These are phyloP conservation scores for Lepilemur septentrionalis DNA, from an alignment of 2,797 vertebrate species.

Conservation along the genomic window DNA sequence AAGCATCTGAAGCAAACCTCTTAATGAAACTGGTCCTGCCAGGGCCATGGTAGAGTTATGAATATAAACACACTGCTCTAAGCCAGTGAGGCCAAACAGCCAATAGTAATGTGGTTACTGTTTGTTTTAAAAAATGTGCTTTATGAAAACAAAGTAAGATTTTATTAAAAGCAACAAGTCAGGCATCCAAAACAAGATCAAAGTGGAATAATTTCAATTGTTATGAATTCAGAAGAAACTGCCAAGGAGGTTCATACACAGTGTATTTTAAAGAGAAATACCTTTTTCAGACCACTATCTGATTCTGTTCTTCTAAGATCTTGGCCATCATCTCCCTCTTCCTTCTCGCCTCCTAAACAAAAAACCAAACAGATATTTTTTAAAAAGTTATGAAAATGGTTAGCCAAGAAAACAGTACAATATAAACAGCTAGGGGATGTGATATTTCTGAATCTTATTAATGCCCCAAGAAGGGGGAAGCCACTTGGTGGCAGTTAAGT, in stretches of 20 bases:
- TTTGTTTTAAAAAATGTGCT: neutral
- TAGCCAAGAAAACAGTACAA: neutral
- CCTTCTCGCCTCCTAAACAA: conserved; percentile 91
- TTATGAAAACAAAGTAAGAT: neutral
- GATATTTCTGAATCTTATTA: neutral
- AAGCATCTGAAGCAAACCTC: neutral
- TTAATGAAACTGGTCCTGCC: neutral
- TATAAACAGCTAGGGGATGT: neutral
- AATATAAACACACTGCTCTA: neutral
- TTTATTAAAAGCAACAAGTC: neutral
- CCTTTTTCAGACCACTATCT: conserved; percentile 97
- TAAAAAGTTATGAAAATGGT: neutral
- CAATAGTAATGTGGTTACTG: accelerated
- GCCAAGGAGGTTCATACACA: neutral
- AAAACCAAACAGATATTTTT: neutral
- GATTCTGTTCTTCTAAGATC: conserved; percentile 97
- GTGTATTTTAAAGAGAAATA: conserved; percentile 65
- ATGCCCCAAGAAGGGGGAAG: neutral
- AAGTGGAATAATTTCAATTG: neutral
- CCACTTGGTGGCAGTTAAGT: neutral
- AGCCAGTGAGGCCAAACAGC: neutral
- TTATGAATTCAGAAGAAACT: no score
- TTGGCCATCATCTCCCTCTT: conserved; percentile 91
- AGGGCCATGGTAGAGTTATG: accelerated
- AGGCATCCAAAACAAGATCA: neutral